phyloP scores from a whole-genome alignment of 30 jellyfish, hydroid and myxozoan species.

The Aurelia sp. region DNA sequence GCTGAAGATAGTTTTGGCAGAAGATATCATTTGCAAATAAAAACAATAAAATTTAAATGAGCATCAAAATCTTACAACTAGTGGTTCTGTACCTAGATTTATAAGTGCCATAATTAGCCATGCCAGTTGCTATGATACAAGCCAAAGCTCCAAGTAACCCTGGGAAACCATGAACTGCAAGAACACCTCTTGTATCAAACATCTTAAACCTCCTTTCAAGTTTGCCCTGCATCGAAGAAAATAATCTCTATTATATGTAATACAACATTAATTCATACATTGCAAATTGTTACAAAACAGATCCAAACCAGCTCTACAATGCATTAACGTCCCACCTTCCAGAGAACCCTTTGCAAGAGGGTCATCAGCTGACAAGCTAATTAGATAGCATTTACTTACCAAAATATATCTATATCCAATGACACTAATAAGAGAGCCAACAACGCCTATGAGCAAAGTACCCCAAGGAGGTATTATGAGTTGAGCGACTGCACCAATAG shows the following conservation, averaged over 20 bases:
- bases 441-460: constrained; percentile 75
- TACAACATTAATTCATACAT: too few species aligned
- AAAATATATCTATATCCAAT: constrained; percentile 64
- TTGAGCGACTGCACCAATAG: constrained; percentile 88
- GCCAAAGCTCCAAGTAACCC: constrained; percentile 85
- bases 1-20: too few species aligned
- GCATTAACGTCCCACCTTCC: too few species aligned
- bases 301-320: too few species aligned
- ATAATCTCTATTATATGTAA: too few species aligned
- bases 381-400: constrained; percentile 37
- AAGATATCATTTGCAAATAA: too few species aligned
- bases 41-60: too few species aligned
- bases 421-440: constrained; percentile 77
- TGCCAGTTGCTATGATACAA: constrained; percentile 64
- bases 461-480: constrained; percentile 89
- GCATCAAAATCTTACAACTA: too few species aligned
- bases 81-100: constrained; percentile 54
- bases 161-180: constrained; percentile 83
- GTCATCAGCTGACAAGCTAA: too few species aligned
- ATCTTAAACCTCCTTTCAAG: constrained; percentile 67
- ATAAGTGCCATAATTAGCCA: constrained; percentile 79
- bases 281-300: too few species aligned
- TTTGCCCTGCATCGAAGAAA: constrained; percentile 33
- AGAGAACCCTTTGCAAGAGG: not conserved
- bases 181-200: constrained; percentile 86